These are phyloP conservation scores for Ypsolopha scabrella DNA, from an alignment of 2,888 invertebrate genomes.

Conservation along the genomic window DNA sequence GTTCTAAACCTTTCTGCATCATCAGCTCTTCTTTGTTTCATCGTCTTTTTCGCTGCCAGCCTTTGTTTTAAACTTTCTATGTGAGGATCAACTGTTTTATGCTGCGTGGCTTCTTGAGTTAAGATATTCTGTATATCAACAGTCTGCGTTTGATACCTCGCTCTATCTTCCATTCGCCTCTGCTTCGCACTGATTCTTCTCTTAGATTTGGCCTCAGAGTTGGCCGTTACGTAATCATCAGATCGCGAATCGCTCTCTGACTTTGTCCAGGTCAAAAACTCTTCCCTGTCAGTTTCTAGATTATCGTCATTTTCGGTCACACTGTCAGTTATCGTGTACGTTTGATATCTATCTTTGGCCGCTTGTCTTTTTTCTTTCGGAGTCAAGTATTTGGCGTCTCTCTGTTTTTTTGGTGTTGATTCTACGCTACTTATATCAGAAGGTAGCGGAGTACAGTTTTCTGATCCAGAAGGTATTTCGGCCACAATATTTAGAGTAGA, in stretches of 20 bases:
- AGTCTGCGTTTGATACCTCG: conserved; percentile 78
- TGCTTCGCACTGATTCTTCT: conserved; percentile 73
- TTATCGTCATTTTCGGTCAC: conserved; percentile 35
- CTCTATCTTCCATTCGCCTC: conserved; percentile 73
- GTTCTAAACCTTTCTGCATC: conserved; percentile 82
- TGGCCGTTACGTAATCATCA: conserved; percentile 43
- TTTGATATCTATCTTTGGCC: conserved; percentile 84
- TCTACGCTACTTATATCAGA: conserved; percentile 81
- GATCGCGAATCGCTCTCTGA: conserved; percentile 49
- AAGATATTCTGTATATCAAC: conserved; percentile 45
- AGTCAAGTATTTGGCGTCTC: conserved; percentile 67
- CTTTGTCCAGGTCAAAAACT: conserved; percentile 56
- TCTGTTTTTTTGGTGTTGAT: conserved; percentile 77
- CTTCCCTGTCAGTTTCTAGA: conserved; percentile 34
- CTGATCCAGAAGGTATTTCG: conserved; percentile 65
- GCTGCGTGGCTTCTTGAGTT: conserved; percentile 20
- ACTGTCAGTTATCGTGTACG: conserved; percentile 80
- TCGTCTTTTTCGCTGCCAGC: conserved; percentile 54
- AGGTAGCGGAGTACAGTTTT: conserved; percentile 73
- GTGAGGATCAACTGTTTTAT: conserved; percentile 34
- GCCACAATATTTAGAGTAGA: conserved; percentile 69
- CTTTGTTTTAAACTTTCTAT: conserved; percentile 49
- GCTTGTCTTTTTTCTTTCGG: conserved; percentile 83
- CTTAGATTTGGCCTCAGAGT: conserved; percentile 38
- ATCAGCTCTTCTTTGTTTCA: conserved; percentile 71